Conservation (phyloP, 2,888 invertebrate genomes). For the Agrenia bidenticulata region DNA sequence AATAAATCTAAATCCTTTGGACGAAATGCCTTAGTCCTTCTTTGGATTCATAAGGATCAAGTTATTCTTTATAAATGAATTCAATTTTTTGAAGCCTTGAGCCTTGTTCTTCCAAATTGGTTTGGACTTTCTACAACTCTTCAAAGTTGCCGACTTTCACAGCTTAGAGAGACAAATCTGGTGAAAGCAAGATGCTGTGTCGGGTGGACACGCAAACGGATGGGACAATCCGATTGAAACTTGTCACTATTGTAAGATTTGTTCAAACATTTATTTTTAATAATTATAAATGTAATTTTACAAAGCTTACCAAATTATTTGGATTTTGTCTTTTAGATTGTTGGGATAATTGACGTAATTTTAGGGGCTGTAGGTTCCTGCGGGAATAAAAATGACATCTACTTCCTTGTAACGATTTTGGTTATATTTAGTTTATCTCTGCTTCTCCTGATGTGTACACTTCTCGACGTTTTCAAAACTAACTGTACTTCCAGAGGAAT, state of each 20-base stretch:
- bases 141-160: no score
- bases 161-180: no score
- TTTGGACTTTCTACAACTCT: no score
- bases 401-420: slow-evolving; percentile 38
- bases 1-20: no score
- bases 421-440: slow-evolving; percentile 39
- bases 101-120: no score
- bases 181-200: slow-evolving; percentile 39
- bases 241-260: slow-evolving; percentile 42
- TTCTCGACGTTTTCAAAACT: slow-evolving; percentile 43
- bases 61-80: no score
- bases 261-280: background rate
- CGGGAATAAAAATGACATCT: slow-evolving; percentile 37
- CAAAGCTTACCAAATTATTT: background rate
- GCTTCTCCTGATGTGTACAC: slow-evolving; percentile 38
- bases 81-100: no score
- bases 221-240: slow-evolving; percentile 36
- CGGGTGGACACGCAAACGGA: slow-evolving; percentile 42
- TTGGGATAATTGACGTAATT: slow-evolving; percentile 40
- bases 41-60: no score
- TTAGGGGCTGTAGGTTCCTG: slow-evolving; percentile 36
- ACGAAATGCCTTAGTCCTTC: no score
- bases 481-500: slow-evolving; percentile 44
- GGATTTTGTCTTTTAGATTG: slow-evolving; percentile 21
- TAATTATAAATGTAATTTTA: background rate